phyloP scores from a whole-genome alignment of 2,888 invertebrate genomes.

The Gandaritis pyraliata region DNA sequence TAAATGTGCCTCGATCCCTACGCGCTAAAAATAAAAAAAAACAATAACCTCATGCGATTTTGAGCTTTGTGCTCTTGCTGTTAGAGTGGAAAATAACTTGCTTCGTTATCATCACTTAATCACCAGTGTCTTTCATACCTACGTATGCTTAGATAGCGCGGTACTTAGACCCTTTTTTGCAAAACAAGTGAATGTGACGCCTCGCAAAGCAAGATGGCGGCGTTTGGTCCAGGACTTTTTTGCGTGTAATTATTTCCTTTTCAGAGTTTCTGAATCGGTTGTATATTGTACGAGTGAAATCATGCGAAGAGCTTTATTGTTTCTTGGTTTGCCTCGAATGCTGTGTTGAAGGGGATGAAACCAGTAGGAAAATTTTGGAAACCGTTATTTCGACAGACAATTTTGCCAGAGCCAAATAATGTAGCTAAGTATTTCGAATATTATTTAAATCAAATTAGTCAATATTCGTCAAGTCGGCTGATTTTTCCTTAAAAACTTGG shows the following conservation, averaged over 20 bases:
- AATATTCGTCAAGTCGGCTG: too few relatives aligned
- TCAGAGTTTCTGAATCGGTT: slow-evolving; percentile 45
- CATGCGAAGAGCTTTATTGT: slow-evolving; percentile 46
- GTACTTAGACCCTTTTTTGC: slow-evolving; percentile 77
- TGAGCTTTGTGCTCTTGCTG: slow-evolving; percentile 36
- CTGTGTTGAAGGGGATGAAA: slow-evolving; percentile 22
- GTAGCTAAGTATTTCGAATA: too few relatives aligned
- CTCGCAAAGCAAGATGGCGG: slow-evolving; percentile 79
- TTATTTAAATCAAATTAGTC: too few relatives aligned
- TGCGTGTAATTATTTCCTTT: slow-evolving; percentile 54
- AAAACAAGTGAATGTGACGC: slow-evolving; percentile 73
- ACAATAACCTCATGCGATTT: slow-evolving; percentile 44
- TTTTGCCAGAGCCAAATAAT: too few relatives aligned
- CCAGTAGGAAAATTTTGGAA: too few relatives aligned
- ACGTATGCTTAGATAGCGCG: slow-evolving; percentile 72
- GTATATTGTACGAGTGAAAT: slow-evolving; percentile 39
- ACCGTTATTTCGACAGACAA: too few relatives aligned
- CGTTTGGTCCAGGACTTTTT: slow-evolving; percentile 50
- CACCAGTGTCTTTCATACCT: slow-evolving; percentile 72
- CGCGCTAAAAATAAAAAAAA: slow-evolving; percentile 62
- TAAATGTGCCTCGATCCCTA: slow-evolving; percentile 75
- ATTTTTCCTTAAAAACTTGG: too few relatives aligned
- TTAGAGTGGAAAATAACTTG: slow-evolving; percentile 51
- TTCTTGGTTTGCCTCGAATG: slow-evolving; percentile 37
- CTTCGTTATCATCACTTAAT: slow-evolving; percentile 62